These are phyloP conservation scores for Leucopsar rothschildi DNA, from an alignment of 2,113 vertebrate species.

Conservation along the genomic window DNA sequence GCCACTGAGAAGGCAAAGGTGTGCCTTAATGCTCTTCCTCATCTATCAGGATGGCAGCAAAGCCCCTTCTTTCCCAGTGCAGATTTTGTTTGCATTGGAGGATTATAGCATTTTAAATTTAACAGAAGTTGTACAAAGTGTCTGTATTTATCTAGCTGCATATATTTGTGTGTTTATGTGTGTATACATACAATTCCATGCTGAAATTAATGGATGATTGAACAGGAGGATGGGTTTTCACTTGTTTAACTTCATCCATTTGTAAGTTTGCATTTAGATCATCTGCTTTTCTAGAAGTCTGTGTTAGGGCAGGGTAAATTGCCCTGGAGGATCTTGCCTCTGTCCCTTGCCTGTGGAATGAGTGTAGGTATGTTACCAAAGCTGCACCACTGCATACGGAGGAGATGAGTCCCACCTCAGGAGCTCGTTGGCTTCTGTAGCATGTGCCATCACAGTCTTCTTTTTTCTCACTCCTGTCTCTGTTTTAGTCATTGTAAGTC, in stretches of 20 bases:
- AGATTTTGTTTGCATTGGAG: not conserved
- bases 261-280: not conserved
- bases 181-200: not conserved
- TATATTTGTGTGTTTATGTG: not conserved
- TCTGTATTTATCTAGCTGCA: not conserved
- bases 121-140: not conserved
- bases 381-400: not conserved
- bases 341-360: not conserved
- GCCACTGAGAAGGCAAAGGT: not conserved
- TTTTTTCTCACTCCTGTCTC: not conserved
- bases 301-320: not conserved
- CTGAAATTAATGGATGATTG: not conserved
- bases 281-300: not conserved
- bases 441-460: not conserved
- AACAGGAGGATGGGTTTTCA: not conserved
- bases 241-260: not conserved
- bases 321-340: not conserved
- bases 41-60: not conserved
- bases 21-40: not conserved
- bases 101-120: not conserved
- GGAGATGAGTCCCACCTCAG: not conserved
- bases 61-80: not conserved
- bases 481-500: not conserved
- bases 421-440: not conserved
- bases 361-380: not conserved